Conservation (phyloP, 2,797 vertebrate species). For the Siniperca undulata region DNA sequence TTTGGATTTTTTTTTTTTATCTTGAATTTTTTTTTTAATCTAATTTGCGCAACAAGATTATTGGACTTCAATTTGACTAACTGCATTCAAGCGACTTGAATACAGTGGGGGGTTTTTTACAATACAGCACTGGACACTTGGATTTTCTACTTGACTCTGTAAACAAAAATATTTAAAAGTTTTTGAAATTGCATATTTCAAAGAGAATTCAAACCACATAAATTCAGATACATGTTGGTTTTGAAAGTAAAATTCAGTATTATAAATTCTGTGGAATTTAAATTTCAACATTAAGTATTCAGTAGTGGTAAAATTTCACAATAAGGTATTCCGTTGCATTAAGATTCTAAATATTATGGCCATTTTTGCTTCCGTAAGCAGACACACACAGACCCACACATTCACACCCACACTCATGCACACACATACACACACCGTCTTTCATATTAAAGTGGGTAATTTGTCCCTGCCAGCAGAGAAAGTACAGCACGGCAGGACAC, state of each 20-base stretch:
- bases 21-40: background rate
- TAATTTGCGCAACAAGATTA: too few relatives aligned
- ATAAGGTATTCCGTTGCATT: background rate
- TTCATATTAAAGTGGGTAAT: slow-evolving; percentile 28
- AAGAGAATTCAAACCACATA: background rate
- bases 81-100: background rate
- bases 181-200: background rate
- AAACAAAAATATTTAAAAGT: background rate
- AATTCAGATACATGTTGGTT: background rate
- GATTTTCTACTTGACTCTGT: background rate
- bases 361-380: background rate
- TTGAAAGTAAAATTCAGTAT: background rate
- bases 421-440: background rate
- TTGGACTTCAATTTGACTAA: background rate
- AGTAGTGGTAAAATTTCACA: background rate
- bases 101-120: background rate
- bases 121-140: background rate
- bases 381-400: background rate
- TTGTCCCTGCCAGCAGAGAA: slow-evolving; percentile 43
- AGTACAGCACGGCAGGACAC: slow-evolving; percentile 39
- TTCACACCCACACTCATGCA: background rate
- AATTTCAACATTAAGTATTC: background rate
- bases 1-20: background rate
- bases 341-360: background rate
- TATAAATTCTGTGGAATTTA: background rate